A percentile compares a stretch with the other conserved stretches of the same genome.
phyloP scores from a whole-genome alignment of 2,113 vertebrate species.

The Tringa solitaria region DNA sequence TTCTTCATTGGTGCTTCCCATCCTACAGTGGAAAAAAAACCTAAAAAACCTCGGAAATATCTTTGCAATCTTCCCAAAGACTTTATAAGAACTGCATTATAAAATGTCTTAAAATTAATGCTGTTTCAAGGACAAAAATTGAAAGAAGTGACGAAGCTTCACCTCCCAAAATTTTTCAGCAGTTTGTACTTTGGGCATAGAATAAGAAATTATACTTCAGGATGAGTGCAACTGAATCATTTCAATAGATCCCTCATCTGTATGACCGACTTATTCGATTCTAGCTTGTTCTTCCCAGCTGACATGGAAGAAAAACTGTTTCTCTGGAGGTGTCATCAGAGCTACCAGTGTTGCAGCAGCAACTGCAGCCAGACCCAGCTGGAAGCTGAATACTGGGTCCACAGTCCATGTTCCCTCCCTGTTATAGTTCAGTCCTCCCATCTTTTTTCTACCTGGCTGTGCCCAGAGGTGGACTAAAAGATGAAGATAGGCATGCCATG shows the following conservation, averaged over 20 bases:
- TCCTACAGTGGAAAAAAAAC: neutral
- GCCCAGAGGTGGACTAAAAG: neutral
- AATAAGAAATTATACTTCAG: neutral
- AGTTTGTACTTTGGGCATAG: neutral
- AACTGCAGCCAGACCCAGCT: rapidly evolving
- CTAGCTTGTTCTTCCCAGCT: neutral
- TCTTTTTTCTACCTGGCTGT: neutral
- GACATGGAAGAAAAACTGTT: neutral
- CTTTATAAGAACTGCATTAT: neutral
- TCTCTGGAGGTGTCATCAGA: neutral
- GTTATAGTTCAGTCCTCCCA: neutral
- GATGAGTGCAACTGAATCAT: neutral
- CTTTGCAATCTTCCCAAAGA: neutral
- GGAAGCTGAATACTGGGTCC: neutral
- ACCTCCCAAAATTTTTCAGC: neutral
- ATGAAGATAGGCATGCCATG: neutral
- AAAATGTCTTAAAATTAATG: neutral
- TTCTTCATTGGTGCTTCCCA: neutral
- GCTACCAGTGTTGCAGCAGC: neutral
- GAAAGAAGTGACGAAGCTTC: neutral
- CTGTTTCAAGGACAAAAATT: neutral
- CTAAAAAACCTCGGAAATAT: neutral
- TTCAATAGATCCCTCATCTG: neutral
- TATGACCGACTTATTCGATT: neutral
- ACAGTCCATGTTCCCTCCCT: neutral